These are phyloP conservation scores for Chrysolina oricalcia DNA, from an alignment of 2,888 invertebrate species.

Conservation along the genomic window DNA sequence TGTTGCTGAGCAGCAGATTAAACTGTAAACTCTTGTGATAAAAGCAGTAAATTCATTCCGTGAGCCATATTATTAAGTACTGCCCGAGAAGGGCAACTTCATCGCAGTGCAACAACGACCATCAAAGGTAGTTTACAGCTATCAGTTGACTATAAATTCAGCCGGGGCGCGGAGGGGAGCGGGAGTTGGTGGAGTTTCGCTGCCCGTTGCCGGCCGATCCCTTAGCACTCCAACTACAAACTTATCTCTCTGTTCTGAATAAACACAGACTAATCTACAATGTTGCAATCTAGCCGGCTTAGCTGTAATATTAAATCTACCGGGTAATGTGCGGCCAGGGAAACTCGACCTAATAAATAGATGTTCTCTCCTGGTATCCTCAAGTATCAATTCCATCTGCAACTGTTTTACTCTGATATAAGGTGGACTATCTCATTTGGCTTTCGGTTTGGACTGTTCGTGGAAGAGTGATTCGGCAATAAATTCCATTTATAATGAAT, in stretches of 20 bases:
- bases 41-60: no score
- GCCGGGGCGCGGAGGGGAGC: slow-evolving; percentile 49
- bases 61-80: no score
- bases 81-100: neutral
- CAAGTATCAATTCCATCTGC: slow-evolving; percentile 51
- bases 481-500: slow-evolving; percentile 29
- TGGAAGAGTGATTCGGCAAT: slow-evolving; percentile 20
- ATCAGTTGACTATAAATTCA: slow-evolving; percentile 63
- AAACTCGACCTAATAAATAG: slow-evolving; percentile 60
- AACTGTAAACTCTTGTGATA: no score
- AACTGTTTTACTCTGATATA: slow-evolving; percentile 50
- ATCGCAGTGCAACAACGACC: neutral
- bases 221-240: slow-evolving; percentile 58
- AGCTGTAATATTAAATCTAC: slow-evolving; percentile 64
- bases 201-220: slow-evolving; percentile 46
- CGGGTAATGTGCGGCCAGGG: slow-evolving; percentile 60
- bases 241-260: slow-evolving; percentile 67
- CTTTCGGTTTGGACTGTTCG: neutral
- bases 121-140: slow-evolving; percentile 46
- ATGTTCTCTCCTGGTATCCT: slow-evolving; percentile 45
- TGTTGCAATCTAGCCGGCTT: slow-evolving; percentile 65
- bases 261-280: slow-evolving; percentile 69
- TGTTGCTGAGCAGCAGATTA: no score
- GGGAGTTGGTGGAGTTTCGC: slow-evolving; percentile 44
- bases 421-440: slow-evolving; percentile 10